phyloP scores from a whole-genome alignment of 2,113 vertebrate species.

The Elanoides forficatus region DNA sequence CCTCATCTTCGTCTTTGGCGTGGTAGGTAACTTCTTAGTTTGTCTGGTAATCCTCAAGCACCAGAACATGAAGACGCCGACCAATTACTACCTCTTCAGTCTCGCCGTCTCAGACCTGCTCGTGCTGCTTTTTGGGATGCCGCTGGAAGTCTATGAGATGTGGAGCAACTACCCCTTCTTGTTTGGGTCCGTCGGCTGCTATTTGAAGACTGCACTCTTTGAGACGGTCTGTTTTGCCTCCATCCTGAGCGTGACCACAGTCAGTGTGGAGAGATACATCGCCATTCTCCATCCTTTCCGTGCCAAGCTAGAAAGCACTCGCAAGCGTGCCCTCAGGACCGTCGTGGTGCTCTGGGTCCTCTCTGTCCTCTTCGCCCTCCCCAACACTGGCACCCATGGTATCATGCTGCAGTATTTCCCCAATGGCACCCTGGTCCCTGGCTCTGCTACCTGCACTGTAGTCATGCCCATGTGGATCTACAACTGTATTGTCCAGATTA shows the following conservation, averaged over 20 bases:
- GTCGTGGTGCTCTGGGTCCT: constrained; percentile 83
- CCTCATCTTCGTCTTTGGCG: constrained; percentile 85
- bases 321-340: constrained; percentile 83
- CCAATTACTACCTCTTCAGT: constrained; percentile 96
- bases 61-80: constrained; percentile 89
- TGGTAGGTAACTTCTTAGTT: constrained; percentile 86
- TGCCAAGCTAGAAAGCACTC: constrained; percentile 86
- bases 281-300: constrained; percentile 87
- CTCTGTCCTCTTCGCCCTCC: constrained; percentile 85
- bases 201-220: constrained; percentile 90
- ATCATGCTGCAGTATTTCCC: constrained; percentile 73
- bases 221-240: constrained; percentile 93
- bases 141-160: constrained; percentile 93
- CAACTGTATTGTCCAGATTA: constrained; percentile 89
- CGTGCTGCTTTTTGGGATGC: constrained; percentile 90
- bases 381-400: constrained; percentile 90
- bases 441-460: constrained; percentile 84
- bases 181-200: constrained; percentile 84
- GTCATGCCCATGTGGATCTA: constrained; percentile 89
- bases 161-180: constrained; percentile 96
- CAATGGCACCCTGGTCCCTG: constrained; percentile 69
- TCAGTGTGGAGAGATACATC: constrained; percentile 90
- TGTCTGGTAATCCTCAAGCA: constrained; percentile 89
- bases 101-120: constrained; percentile 89
- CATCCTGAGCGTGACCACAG: constrained; percentile 87